Base-by-base conservation (phyloP, 2,888 invertebrate genomes). In the Patella caerulea region DNA sequence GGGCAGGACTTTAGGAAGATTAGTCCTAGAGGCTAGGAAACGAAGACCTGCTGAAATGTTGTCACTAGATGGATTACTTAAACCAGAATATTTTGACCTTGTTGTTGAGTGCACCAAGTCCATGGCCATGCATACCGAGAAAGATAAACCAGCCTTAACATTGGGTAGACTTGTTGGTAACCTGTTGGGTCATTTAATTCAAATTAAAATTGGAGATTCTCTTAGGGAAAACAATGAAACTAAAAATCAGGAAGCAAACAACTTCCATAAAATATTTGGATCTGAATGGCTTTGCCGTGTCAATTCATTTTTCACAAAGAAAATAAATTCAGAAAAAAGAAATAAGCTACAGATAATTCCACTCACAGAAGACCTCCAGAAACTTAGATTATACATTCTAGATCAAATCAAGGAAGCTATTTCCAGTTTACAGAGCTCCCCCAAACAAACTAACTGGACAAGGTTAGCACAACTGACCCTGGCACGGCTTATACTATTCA, bases 11-110 rank as follows among this genome's bases (percentile, higher is more conserved):
- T 56, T 56, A 56, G 56, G 56, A 14, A 56, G 56, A 56, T 56
- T 56, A 56, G 56, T 56, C 56, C n/a, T 56, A n/a, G 56, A 56
- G 56, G 56, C 56, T 56, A 56, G 56, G 56, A 56, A 56, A 56
- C 15, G n/a, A 56, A 14, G 56, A 56, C 56, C 56, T 56, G 56
- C 56, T 56, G 14, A 56, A 56, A 56, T 56, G 56, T 17, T 56
- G 56, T 56, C 56, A 56, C 14, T 56, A 56, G 56, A 56, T n/a
- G 15, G 56, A 56, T 56, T 56, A 56, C 56, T 56, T 56, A 17
- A 14, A 56, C 56, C 56, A 17, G 56, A 56, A 56, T 56, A 56
- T 56, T 56, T 56, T n/a, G 56, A 56, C 56, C 56, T 56, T 56
- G 56, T 56, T 56, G 56, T 56, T n/a, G 56, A 56, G n/a, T 56